phyloP scores from a whole-genome alignment of 2,113 vertebrate species.

The Esox niger region DNA sequence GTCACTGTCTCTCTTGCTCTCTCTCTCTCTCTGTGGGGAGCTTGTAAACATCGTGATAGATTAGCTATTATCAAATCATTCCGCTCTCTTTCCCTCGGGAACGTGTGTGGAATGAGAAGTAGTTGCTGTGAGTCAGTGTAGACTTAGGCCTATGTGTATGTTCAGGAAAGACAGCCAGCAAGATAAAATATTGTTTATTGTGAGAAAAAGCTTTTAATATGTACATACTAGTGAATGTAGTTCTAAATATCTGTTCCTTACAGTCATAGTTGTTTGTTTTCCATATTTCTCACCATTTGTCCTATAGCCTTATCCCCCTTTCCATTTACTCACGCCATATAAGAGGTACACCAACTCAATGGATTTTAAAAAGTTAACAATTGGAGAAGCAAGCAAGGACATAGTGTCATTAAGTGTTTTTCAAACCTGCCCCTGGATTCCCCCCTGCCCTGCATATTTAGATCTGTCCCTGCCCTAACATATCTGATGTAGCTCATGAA shows the following conservation, averaged over 20 bases:
- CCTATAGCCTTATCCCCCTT: too few relatives aligned
- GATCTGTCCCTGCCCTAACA: too few relatives aligned
- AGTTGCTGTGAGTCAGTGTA: not conserved
- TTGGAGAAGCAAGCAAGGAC: too few relatives aligned
- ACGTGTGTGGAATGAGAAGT: conserved; percentile 1
- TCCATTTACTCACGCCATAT: not conserved
- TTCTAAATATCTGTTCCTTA: not conserved
- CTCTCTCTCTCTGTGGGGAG: not conserved
- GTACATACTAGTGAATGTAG: too few relatives aligned
- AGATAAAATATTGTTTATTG: too few relatives aligned
- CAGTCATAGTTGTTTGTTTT: not conserved
- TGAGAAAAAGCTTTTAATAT: too few relatives aligned
- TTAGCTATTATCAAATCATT: conserved; percentile 8
- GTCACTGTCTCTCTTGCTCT: not conserved
- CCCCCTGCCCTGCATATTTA: too few relatives aligned
- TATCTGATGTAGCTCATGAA: too few relatives aligned
- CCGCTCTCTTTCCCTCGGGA: conserved; percentile 1
- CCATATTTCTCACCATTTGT: not conserved
- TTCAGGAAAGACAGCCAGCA: not conserved
- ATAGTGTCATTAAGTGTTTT: too few relatives aligned
- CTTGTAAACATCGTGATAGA: conserved; percentile 5
- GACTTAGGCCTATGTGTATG: not conserved
- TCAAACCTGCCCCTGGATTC: too few relatives aligned
- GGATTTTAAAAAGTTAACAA: too few relatives aligned
- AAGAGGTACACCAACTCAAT: not conserved